Evolutionary conservation across 2,113 vertebrate genomes (phyloP).

Genomic region (Peromyscus polionotus): DNA sequence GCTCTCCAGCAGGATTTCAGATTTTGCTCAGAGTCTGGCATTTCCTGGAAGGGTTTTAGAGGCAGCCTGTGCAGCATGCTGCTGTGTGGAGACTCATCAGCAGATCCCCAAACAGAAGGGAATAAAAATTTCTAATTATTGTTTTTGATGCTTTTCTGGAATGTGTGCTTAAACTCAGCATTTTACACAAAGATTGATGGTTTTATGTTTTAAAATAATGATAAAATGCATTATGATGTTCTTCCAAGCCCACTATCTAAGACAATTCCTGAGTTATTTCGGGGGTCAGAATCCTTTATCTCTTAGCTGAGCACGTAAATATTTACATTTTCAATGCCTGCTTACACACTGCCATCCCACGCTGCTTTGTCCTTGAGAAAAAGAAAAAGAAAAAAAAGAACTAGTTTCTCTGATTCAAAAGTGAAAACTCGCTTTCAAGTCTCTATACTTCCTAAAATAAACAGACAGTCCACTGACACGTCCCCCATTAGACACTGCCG

Average conservation of each 20-base stretch:
- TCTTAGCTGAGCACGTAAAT: neutral
- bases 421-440: neutral
- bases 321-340: neutral
- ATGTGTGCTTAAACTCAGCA: neutral
- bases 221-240: neutral
- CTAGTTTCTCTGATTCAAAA: conserved; percentile 15
- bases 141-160: conserved; percentile 67
- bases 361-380: neutral
- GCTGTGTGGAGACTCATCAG: conserved; percentile 74
- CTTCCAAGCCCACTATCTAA: neutral
- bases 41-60: conserved; percentile 62
- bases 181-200: conserved; percentile 5
- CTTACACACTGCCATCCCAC: neutral
- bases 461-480: neutral
- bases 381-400: neutral
- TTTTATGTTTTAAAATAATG: conserved; percentile 26
- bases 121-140: conserved; percentile 69
- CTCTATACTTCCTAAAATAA: neutral
- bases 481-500: neutral
- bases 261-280: neutral
- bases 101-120: conserved; percentile 68
- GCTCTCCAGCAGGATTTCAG: conserved; percentile 59
- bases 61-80: conserved; percentile 65
- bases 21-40: conserved; percentile 64
- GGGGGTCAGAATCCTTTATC: neutral